Evolutionary conservation across 2,888 invertebrate genomes (phyloP), one percentile per base, ranked within the genome.

Genomic region (Drepana falcataria): DNA sequence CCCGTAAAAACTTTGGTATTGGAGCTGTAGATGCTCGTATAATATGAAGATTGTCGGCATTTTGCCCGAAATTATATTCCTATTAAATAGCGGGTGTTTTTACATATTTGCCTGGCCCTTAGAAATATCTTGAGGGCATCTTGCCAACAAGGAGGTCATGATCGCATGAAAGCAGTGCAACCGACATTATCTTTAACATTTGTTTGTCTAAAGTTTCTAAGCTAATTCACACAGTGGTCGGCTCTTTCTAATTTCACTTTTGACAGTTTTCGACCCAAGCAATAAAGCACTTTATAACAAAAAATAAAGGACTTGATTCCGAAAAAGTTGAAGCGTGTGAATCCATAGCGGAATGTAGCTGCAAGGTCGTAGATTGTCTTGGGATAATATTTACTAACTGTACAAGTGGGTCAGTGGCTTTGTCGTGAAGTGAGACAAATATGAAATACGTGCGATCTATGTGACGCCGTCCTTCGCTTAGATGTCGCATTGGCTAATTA

Each of bases 191-290:
- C 9, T 5, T 9, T 44, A 44, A 44, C 44, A 44, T 53, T 53
- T 54, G 51, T 59, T 55, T 53, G 53, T 48, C 48, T 54, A 60
- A 55, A 59, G 53, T 59, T 59, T 61, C 58, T 58, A 59, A 63
- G 58, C 58, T 61, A 61, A 56, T 63, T 65, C 63, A 60, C 61
- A 62, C 60, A 54, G 9, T 44, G 37, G 54, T 60, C 57, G 61
- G 60, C 63, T 60, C 61, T 56, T 59, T 59, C 37, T 52, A 65
- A 61, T 65, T 65, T 65, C 65, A 63, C 65, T 65, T 65, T 65
- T 59, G 44, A 44, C 44, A 44, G 9, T 44, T 44, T 9, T 9
- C 44, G 9, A 9, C 2, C 21, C 44, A 44, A 44, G 44, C 44
- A 3, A 44, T 9, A 44, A 44, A 3, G 9, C 44, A 44, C 44